These are phyloP conservation scores for Pterostichus madidus DNA, from an alignment of 2,888 invertebrate species.

Conservation along the genomic window DNA sequence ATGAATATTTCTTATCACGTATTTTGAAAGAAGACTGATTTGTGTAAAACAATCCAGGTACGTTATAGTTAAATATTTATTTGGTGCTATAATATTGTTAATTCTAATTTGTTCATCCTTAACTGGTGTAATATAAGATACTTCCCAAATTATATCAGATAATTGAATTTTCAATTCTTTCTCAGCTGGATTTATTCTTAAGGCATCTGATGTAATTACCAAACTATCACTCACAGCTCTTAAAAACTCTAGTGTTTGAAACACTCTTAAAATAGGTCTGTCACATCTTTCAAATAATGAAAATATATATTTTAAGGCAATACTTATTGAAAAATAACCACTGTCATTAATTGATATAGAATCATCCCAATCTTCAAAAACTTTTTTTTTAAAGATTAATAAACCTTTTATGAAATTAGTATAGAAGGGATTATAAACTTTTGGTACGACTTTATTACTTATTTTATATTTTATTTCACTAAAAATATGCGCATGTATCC, in stretches of 20 bases:
- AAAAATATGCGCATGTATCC: neutral
- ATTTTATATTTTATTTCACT: neutral
- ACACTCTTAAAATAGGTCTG: neutral
- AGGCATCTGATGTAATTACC: neutral
- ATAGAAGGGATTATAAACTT: neutral
- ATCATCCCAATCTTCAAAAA: conserved; percentile 1
- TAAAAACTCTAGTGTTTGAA: neutral
- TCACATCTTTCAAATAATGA: neutral
- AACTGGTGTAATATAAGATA: neutral
- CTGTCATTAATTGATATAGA: neutral
- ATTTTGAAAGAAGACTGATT: neutral
- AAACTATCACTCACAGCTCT: neutral
- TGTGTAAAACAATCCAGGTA: neutral
- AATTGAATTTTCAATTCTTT: neutral
- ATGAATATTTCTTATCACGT: neutral
- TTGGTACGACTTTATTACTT: neutral
- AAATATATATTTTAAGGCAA: neutral
- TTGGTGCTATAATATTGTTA: neutral
- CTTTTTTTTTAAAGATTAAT: neutral
- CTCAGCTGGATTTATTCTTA: neutral
- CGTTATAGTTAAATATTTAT: neutral
- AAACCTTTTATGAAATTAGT: neutral
- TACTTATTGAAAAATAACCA: neutral
- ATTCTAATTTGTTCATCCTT: neutral
- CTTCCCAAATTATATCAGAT: neutral